Evolutionary conservation across 2,888 invertebrate species (phyloP).

Genomic region (Idaea straminata): DNA sequence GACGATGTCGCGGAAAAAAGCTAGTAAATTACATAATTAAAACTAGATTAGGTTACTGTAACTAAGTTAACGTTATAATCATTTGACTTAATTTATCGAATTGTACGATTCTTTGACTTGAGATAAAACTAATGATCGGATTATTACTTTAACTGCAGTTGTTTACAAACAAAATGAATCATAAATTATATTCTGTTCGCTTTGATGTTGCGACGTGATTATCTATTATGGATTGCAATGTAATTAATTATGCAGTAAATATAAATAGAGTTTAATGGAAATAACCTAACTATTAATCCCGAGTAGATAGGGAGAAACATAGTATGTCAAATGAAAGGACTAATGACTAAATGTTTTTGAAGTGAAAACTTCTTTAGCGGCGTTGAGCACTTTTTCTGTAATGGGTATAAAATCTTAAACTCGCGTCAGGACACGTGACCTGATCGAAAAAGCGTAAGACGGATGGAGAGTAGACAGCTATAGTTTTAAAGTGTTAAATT

Average conservation of each 20-base stretch:
- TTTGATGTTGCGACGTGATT: neutral
- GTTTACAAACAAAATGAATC: neutral
- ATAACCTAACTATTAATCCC: neutral
- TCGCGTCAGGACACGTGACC: no score
- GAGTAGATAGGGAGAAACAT: no score
- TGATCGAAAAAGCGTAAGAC: no score
- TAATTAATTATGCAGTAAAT: neutral
- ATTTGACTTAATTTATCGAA: neutral
- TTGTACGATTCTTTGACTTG: neutral
- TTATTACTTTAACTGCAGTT: conserved; percentile 2
- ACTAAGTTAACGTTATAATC: neutral
- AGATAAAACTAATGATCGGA: neutral
- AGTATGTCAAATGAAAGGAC: neutral
- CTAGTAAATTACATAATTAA: no score
- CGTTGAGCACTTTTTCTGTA: no score
- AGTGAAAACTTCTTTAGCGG: no score
- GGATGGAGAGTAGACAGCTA: no score
- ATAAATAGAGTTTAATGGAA: neutral
- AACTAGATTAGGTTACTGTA: no score
- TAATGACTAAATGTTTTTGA: no score
- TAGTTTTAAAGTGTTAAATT: no score
- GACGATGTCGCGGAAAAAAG: no score
- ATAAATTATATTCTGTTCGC: neutral
- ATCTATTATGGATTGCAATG: neutral
- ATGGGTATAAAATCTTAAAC: no score